A percentile compares a stretch with the other conserved stretches of the same genome.
phyloP scores from a whole-genome alignment of 2,888 invertebrate species.

The Trissonchulus latispiculum region DNA sequence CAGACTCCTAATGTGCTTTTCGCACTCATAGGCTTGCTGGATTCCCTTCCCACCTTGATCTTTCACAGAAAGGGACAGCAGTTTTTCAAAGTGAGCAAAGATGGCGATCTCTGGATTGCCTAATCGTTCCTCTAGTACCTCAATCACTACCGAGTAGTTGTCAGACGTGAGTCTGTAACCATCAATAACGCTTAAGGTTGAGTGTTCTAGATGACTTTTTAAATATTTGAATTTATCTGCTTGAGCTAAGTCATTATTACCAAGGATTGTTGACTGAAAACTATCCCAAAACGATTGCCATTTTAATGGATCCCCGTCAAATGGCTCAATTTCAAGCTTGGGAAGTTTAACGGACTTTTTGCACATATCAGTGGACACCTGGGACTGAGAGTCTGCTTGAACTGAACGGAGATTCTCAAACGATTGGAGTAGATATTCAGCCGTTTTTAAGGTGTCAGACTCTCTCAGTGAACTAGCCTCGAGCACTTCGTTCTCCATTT shows the following conservation, averaged over 20 bases:
- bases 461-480: not conserved
- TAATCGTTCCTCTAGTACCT: not conserved
- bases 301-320: not conserved
- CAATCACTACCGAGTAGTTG: not conserved
- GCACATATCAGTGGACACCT: not conserved
- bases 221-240: not conserved
- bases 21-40: not conserved
- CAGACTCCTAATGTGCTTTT: not conserved
- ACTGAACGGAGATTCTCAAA: too few relatives aligned
- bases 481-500: not conserved
- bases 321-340: not conserved
- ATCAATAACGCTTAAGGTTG: not conserved
- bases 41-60: not conserved
- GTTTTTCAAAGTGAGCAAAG: not conserved
- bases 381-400: not conserved
- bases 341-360: not conserved
- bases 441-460: not conserved
- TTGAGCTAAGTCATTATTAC: not conserved
- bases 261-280: not conserved
- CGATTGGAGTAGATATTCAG: not conserved
- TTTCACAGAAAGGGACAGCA: not conserved
- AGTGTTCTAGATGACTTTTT: not conserved
- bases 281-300: not conserved
- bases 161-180: not conserved
- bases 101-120: not conserved